These are phyloP conservation scores for Prionailurus bengalensis DNA, from an alignment of 2,113 vertebrate species.

Conservation along the genomic window DNA sequence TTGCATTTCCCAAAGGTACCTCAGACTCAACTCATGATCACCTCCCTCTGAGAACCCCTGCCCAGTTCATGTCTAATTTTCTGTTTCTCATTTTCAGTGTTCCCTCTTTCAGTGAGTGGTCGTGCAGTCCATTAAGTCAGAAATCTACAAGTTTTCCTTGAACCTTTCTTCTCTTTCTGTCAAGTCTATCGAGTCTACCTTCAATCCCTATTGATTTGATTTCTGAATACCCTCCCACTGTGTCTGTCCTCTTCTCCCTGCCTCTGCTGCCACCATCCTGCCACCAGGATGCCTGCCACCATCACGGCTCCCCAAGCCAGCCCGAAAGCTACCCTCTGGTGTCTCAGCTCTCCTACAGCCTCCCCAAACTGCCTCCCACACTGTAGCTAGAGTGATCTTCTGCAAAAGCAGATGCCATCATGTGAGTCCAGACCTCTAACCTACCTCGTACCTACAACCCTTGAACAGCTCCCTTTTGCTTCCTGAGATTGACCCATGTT, in stretches of 20 bases:
- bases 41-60: neutral
- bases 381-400: neutral
- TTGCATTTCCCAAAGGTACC: neutral
- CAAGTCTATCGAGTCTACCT: neutral
- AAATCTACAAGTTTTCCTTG: neutral
- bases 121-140: neutral
- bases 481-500: neutral
- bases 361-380: neutral
- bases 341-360: neutral
- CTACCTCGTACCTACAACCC: neutral
- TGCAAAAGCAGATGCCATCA: neutral
- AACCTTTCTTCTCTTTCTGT: neutral
- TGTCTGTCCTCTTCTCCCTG: neutral
- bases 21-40: neutral
- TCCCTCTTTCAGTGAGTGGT: neutral
- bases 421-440: neutral
- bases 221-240: neutral
- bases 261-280: too few species aligned
- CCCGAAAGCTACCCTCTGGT: neutral
- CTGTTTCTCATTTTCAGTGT: neutral
- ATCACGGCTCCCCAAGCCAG: neutral
- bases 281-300: neutral
- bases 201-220: neutral
- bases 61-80: neutral
- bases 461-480: neutral